phyloP scores from a whole-genome alignment of 2,888 invertebrate species.

The Hedychridium roseum region DNA sequence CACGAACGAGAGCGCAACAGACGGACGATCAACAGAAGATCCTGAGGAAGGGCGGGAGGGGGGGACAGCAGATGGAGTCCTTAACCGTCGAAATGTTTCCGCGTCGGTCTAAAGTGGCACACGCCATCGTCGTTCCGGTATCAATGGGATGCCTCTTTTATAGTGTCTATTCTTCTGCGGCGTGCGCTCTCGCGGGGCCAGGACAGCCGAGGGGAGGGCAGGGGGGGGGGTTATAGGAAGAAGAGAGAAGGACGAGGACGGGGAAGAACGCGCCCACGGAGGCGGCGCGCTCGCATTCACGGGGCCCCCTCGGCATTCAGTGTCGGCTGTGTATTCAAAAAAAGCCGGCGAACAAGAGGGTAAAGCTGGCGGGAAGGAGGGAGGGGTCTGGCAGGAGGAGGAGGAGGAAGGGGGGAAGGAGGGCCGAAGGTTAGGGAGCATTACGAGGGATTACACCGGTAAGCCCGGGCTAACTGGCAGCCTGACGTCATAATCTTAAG shows the following conservation, averaged over 20 bases:
- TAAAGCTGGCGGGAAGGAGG: conserved; percentile 14
- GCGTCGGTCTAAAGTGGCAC: not conserved
- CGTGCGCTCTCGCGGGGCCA: not conserved
- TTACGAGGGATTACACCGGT: conserved; percentile 62
- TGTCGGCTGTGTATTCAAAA: conserved; percentile 20
- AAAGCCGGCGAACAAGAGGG: conserved; percentile 5
- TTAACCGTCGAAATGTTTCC: too few species aligned
- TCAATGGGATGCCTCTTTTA: too few species aligned
- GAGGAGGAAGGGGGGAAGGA: too few species aligned
- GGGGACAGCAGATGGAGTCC: too few species aligned
- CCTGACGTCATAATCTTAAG: conserved; percentile 63
- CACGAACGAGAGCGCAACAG: too few species aligned
- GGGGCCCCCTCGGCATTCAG: conserved; percentile 8
- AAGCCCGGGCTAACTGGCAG: conserved; percentile 59
- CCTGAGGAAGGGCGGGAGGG: too few species aligned
- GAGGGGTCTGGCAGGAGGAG: not conserved
- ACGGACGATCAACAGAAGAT: too few species aligned
- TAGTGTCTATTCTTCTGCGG: too few species aligned
- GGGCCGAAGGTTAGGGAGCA: too few species aligned
- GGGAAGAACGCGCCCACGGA: conserved; percentile 8
- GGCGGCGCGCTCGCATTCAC: conserved; percentile 11
- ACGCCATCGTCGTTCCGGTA: not conserved
- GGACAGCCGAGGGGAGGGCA: not conserved
- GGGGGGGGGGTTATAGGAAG: conserved; percentile 1
- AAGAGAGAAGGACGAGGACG: conserved; percentile 6